These are phyloP conservation scores for Leucophenga maculata DNA, from an alignment of 2,888 invertebrate genomes.

Conservation along the genomic window DNA sequence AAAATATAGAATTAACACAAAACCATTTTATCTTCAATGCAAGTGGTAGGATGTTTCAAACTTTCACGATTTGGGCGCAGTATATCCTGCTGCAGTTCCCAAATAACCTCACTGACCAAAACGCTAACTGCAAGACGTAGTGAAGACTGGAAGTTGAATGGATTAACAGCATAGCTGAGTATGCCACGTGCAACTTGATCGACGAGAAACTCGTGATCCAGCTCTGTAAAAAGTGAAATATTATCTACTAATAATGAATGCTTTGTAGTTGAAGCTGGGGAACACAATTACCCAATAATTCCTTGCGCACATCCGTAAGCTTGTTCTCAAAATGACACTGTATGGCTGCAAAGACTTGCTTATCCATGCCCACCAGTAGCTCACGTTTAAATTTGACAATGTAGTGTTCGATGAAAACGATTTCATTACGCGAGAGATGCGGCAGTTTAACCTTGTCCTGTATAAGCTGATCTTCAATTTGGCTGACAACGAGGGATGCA, in stretches of 20 bases:
- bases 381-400: slow-evolving; percentile 58
- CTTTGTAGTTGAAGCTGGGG: not conserved
- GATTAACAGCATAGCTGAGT: slow-evolving; percentile 63
- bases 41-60: not conserved
- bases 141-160: slow-evolving; percentile 62
- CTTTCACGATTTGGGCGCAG: slow-evolving; percentile 50
- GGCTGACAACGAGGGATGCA: slow-evolving; percentile 62
- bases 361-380: slow-evolving; percentile 56
- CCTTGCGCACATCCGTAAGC: slow-evolving; percentile 50
- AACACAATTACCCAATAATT: slow-evolving; percentile 51
- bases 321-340: slow-evolving; percentile 53
- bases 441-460: slow-evolving; percentile 31
- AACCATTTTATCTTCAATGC: not conserved
- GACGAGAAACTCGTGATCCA: slow-evolving; percentile 64
- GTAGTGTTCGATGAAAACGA: slow-evolving; percentile 58
- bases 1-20: too few species aligned
- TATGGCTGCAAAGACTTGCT: slow-evolving; percentile 55
- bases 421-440: slow-evolving; percentile 45
- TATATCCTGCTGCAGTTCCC: slow-evolving; percentile 59
- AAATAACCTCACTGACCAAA: slow-evolving; percentile 65
- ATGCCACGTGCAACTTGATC: slow-evolving; percentile 63
- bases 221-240: slow-evolving; percentile 41
- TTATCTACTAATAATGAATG: too few species aligned
- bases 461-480: slow-evolving; percentile 49
- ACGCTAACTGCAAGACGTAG: slow-evolving; percentile 61